These are phyloP conservation scores for Bacillus rossius DNA, from an alignment of 1,140 invertebrate genomes.

Conservation along the genomic window DNA sequence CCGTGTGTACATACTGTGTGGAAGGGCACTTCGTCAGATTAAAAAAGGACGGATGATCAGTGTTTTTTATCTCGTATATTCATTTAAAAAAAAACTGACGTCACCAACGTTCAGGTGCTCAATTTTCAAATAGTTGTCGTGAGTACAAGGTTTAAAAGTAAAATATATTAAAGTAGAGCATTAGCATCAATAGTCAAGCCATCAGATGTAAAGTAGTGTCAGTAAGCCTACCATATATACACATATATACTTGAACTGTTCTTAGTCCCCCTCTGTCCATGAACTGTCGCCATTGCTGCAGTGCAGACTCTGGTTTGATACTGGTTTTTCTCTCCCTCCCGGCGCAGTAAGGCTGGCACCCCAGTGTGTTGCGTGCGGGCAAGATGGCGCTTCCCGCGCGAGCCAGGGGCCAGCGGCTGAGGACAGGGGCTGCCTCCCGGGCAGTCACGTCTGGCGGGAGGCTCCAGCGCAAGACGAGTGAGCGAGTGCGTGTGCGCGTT, in stretches of 20 bases:
- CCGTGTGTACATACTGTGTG: conserved; percentile 15
- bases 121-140: conserved; percentile 22
- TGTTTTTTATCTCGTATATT: conserved; percentile 18
- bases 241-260: background rate
- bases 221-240: no score
- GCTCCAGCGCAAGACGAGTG: no score
- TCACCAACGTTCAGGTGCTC: conserved; percentile 23
- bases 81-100: conserved; percentile 15
- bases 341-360: conserved; percentile 15
- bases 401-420: conserved; percentile 15
- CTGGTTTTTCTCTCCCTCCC: background rate
- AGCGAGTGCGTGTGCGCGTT: no score
- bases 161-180: conserved; percentile 2
- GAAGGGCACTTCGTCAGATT: conserved; percentile 4
- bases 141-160: conserved; percentile 2
- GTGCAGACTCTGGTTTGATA: no score
- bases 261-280: no score
- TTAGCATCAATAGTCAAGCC: no score
- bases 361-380: conserved; percentile 23
- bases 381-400: conserved; percentile 31
- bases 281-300: no score
- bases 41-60: conserved; percentile 19
- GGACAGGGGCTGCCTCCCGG: no score
- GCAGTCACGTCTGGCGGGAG: no score
- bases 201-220: no score